phyloP scores from a whole-genome alignment of 2,113 vertebrate species.

The Sigmodon hispidus region DNA sequence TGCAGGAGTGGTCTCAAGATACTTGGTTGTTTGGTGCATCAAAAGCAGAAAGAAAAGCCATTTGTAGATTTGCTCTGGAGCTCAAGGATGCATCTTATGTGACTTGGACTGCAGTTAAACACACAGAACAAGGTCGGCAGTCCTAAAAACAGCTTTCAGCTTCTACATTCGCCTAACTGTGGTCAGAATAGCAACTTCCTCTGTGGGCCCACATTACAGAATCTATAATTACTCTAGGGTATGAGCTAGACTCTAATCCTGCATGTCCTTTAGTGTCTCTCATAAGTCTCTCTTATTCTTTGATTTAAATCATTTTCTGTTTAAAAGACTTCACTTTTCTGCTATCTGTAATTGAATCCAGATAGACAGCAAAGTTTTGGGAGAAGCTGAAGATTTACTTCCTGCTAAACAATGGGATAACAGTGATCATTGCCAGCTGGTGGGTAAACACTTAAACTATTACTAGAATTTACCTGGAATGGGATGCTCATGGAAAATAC shows the following conservation, averaged over 20 bases:
- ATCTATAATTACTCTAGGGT: constrained; percentile 13
- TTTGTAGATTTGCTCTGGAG: background rate
- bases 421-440: background rate
- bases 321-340: constrained; percentile 36
- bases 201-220: background rate
- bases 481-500: background rate
- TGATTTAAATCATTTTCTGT: constrained; percentile 5
- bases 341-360: constrained; percentile 11
- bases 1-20: background rate
- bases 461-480: background rate
- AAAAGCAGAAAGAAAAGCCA: too few relatives aligned
- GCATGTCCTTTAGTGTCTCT: constrained; percentile 28
- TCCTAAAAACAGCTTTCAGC: constrained; percentile 6
- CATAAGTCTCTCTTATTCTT: constrained; percentile 13
- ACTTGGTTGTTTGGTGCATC: background rate
- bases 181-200: background rate
- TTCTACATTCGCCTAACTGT: background rate
- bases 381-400: background rate
- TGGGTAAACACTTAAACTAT: background rate
- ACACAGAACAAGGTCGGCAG: background rate
- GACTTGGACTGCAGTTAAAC: background rate
- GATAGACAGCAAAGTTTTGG: background rate
- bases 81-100: background rate
- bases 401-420: background rate
- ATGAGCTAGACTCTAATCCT: background rate